Conservation (phyloP, 2,113 vertebrate genomes). For the Morone saxatilis region DNA sequence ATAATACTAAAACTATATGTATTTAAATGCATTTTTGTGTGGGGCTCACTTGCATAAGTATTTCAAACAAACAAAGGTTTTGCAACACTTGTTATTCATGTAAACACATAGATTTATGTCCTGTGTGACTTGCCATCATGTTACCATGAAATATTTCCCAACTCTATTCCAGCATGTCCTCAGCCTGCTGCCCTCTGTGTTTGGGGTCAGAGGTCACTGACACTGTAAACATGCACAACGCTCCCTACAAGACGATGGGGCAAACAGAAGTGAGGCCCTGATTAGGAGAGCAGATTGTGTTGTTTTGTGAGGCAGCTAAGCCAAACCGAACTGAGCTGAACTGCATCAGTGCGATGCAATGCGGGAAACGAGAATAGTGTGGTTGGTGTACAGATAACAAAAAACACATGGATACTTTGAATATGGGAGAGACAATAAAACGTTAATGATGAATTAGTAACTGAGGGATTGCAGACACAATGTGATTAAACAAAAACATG, state of each 20-base stretch:
- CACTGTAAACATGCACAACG: slow-evolving; percentile 56
- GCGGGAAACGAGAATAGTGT: neutral
- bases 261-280: slow-evolving; percentile 36
- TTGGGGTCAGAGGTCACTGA: slow-evolving; percentile 58
- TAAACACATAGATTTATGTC: slow-evolving; percentile 43
- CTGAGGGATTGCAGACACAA: neutral
- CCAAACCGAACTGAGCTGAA: neutral
- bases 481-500: neutral
- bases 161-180: slow-evolving; percentile 30
- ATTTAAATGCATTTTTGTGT: neutral
- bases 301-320: neutral
- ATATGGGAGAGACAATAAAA: neutral
- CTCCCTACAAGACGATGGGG: slow-evolving; percentile 21
- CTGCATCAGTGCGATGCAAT: neutral
- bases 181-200: slow-evolving; percentile 36
- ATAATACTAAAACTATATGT: neutral
- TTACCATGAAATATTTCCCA: slow-evolving; percentile 50
- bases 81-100: neutral
- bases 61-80: slow-evolving; percentile 1
- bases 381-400: slow-evolving; percentile 7
- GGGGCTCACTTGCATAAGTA: neutral
- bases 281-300: slow-evolving; percentile 40
- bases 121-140: slow-evolving; percentile 12
- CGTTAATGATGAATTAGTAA: slow-evolving; percentile 3
- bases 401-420: neutral